Percentiles rank a stretch among this genome's conserved stretches.
Conservation (phyloP, 2,797 vertebrate genomes). For the Thalassophryne amazonica region DNA sequence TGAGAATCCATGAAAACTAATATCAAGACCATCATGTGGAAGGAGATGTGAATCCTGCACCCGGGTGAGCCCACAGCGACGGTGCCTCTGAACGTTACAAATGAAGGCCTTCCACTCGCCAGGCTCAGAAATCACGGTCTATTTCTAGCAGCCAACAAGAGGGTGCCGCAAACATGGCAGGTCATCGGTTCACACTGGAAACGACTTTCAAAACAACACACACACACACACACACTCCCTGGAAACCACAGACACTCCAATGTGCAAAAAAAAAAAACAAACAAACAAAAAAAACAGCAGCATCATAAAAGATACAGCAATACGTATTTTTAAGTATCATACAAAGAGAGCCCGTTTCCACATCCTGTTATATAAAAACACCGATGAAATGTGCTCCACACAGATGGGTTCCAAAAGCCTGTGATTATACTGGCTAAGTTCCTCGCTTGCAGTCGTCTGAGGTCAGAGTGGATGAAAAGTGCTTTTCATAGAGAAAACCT, state of each 20-base stretch:
- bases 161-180: slow-evolving; percentile 37
- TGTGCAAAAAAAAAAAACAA: background rate
- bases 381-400: slow-evolving; percentile 14
- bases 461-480: background rate
- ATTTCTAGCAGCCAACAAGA: slow-evolving; percentile 57
- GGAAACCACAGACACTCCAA: background rate
- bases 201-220: slow-evolving; percentile 10
- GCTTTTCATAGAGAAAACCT: background rate
- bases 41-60: slow-evolving; percentile 1
- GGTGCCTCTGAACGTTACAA: slow-evolving; percentile 30
- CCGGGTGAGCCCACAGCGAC: slow-evolving; percentile 7
- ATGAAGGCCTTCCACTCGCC: slow-evolving; percentile 33
- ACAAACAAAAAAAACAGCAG: background rate
- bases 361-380: slow-evolving; percentile 12
- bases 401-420: background rate
- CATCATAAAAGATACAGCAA: background rate
- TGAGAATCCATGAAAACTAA: slow-evolving; percentile 32
- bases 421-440: slow-evolving; percentile 1
- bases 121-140: slow-evolving; percentile 45
- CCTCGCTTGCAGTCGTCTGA: slow-evolving; percentile 6
- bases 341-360: background rate
- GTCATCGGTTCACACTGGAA: slow-evolving; percentile 42
- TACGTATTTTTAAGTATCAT: background rate
- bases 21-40: slow-evolving; percentile 14
- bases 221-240: background rate